phyloP scores from a whole-genome alignment of 1,140 invertebrate genomes.

The Drosophila pseudoananassae region DNA sequence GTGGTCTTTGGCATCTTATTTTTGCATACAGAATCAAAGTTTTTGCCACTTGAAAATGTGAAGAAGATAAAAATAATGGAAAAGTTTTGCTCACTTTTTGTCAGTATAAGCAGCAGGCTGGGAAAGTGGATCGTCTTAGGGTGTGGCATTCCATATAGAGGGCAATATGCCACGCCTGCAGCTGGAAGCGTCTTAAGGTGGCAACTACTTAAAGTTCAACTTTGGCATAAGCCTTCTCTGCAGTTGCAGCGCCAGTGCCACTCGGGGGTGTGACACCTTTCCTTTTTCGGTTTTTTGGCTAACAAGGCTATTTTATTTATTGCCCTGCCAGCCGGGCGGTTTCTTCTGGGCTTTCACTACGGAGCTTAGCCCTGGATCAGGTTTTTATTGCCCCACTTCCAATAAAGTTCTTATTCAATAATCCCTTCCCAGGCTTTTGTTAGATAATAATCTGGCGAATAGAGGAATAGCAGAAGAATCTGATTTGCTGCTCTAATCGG shows the following conservation, averaged over 20 bases:
- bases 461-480: conserved; percentile 4
- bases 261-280: conserved; percentile 40
- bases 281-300: conserved; percentile 12
- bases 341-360: conserved; percentile 27
- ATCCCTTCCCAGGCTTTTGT: neutral
- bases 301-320: conserved; percentile 70
- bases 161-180: conserved; percentile 49
- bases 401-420: conserved; percentile 15
- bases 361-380: conserved; percentile 5
- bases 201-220: conserved; percentile 69
- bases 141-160: conserved; percentile 28
- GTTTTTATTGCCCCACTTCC: conserved; percentile 10
- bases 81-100: conserved; percentile 68
- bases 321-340: conserved; percentile 30
- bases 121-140: conserved; percentile 10
- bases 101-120: conserved; percentile 10
- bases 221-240: conserved; percentile 57
- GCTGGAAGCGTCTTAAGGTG: conserved; percentile 69
- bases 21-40: conserved; percentile 75
- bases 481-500: conserved; percentile 11
- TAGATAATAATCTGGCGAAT: conserved; percentile 21
- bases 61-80: conserved; percentile 82
- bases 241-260: conserved; percentile 4
- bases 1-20: conserved; percentile 35
- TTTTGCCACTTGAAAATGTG: conserved; percentile 75